Evolutionary conservation across 2,113 vertebrate species (phyloP).

Genomic region (Osmerus eperlanus): DNA sequence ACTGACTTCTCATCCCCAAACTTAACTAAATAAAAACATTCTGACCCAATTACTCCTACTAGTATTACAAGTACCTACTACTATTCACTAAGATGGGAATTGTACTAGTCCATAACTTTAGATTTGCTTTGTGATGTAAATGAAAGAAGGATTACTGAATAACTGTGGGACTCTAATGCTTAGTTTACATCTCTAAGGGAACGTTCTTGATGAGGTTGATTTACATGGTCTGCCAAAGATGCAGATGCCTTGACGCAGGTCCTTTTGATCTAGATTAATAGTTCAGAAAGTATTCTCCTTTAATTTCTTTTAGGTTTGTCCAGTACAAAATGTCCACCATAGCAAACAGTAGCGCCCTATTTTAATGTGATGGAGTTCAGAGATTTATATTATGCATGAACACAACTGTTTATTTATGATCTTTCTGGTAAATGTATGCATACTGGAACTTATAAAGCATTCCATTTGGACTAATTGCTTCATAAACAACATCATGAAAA

Average conservation of each 20-base stretch:
- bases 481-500: not conserved
- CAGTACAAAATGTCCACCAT: not conserved
- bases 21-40: not conserved
- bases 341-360: not conserved
- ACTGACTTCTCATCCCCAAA: too few relatives aligned
- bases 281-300: conserved; percentile 10
- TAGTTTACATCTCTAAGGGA: conserved; percentile 38
- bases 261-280: conserved; percentile 20
- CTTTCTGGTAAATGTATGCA: not conserved
- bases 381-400: conserved; percentile 9
- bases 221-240: conserved; percentile 13
- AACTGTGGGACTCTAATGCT: conserved; percentile 33
- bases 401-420: not conserved
- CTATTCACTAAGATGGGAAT: conserved; percentile 8
- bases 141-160: conserved; percentile 34
- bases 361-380: conserved; percentile 5
- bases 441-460: not conserved
- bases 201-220: conserved; percentile 19
- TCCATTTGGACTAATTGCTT: not conserved
- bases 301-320: not conserved
- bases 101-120: conserved; percentile 17
- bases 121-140: conserved; percentile 23
- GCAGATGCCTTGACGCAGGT: conserved; percentile 12
- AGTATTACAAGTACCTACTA: not conserved
- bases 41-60: conserved; percentile 6